Percentiles rank a stretch among this genome's conserved stretches.
phyloP scores from a whole-genome alignment of 92 coral and sea anemone genomes.

The Plumapathes pennacea region DNA sequence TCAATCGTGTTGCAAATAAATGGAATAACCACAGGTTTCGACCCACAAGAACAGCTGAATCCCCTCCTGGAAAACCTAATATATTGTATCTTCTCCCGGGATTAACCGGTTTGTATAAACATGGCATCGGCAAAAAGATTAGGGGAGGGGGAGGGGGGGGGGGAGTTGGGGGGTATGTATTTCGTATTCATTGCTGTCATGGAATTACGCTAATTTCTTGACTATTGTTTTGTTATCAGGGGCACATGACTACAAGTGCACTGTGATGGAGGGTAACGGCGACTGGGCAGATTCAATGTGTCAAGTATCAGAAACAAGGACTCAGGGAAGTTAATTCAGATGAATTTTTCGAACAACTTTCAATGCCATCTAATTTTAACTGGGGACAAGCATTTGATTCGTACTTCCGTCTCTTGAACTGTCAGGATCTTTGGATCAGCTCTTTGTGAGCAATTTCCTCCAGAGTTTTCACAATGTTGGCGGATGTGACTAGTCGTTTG shows the following conservation, averaged over 20 bases:
- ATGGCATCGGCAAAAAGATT: background rate
- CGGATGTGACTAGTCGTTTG: no score
- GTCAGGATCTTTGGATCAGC: no score
- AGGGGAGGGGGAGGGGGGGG: background rate
- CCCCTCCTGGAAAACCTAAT: constrained; percentile 35
- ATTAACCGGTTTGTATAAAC: constrained; percentile 22
- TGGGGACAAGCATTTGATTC: constrained; percentile 39
- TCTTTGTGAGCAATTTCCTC: no score
- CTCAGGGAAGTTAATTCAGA: constrained; percentile 18
- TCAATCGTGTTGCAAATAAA: constrained; percentile 30
- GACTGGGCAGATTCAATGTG: constrained; percentile 34
- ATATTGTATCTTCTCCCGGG: constrained; percentile 33
- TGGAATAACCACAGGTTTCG: constrained; percentile 47
- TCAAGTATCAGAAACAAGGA: constrained; percentile 9
- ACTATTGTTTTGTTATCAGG: constrained; percentile 3
- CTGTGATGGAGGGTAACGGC: constrained; percentile 12
- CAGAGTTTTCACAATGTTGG: no score
- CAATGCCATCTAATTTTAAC: constrained; percentile 16
- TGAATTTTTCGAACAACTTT: constrained; percentile 13
- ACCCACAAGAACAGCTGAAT: constrained; percentile 13
- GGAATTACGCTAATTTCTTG: no score
- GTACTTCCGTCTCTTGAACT: constrained; percentile 19
- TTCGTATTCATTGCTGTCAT: no score
- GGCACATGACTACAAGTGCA: constrained; percentile 40
- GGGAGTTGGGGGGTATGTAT: no score